Evolutionary conservation across 2,113 vertebrate species (phyloP), one percentile per base, ranked within the genome.

Genomic region (Oreocharis arfaki): DNA sequence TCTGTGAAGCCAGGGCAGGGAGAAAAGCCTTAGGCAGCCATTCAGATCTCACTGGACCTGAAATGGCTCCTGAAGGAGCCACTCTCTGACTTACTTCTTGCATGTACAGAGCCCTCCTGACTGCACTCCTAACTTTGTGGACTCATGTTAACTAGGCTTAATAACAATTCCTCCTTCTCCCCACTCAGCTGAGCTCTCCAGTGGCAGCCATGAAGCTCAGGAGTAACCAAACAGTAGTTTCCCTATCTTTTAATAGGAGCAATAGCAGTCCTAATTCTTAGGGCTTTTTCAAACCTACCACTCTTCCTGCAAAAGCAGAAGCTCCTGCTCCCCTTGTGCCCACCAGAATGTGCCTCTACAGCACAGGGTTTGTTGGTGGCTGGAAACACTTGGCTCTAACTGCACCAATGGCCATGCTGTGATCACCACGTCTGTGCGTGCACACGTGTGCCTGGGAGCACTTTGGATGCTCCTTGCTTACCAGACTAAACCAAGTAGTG

Each of bases 391-490:
- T 0, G 1, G 23, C 30, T 70, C 33, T 5, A 7, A 16, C 7
- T 57, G 50, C n/a, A 37, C 56, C 64, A 26, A 9, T 16, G 52
- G 28, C 12, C 30, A 7, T 7, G 35, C 60, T 92, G 70, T 1
- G 8, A 33, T 23, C 1, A 1, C 39, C 47, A 35, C 0, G 0
- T 82, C 61, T 55, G 14, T 26, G 35, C 11, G 44, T 4, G 2
- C 28, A 14, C 1, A 2, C 0, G 0, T 0, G 1, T 19, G 56
- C 61, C 83, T 74, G 47, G 67, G 69, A 67, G 22, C 7, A 9
- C 21, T 68, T 33, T 13, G 33, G 37, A 53, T 89, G 32, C 11
- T 47, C 49, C 23, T 87, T 87, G 16, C 57, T 64, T 59, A 55
- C 59, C 69, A 82, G 37, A 39, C 39, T 67, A 76, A 75, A 56